These are phyloP conservation scores for Diachasma alloeum DNA, from an alignment of 1,140 invertebrate species.

Conservation along the genomic window DNA sequence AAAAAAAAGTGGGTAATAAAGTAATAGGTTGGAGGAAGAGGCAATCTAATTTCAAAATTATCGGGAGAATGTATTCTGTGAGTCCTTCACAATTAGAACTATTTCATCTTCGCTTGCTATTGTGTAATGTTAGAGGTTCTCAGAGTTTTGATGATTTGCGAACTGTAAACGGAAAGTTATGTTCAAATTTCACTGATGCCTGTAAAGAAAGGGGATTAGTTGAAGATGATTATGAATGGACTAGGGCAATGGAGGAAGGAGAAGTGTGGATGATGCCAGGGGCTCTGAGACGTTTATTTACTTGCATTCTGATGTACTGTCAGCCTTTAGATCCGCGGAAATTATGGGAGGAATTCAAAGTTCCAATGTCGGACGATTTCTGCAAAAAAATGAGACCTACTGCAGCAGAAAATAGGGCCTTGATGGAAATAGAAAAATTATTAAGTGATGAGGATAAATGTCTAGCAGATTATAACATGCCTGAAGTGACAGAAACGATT, in stretches of 20 bases:
- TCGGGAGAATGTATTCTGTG: too few relatives aligned
- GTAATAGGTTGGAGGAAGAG: background rate
- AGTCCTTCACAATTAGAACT: too few relatives aligned
- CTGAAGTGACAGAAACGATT: background rate
- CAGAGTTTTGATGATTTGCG: too few relatives aligned
- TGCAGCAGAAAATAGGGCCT: background rate
- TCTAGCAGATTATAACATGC: background rate
- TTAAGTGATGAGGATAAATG: background rate
- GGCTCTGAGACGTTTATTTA: constrained; percentile 13
- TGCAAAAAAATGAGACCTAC: background rate
- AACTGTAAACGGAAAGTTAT: constrained; percentile 14
- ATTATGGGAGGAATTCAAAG: too few relatives aligned
- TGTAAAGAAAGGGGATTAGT: constrained; percentile 18
- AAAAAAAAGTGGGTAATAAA: background rate
- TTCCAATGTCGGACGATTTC: constrained; percentile 22
- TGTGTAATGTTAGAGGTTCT: too few relatives aligned
- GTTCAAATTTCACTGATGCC: constrained; percentile 6
- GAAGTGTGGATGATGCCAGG: constrained; percentile 27
- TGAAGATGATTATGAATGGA: too few relatives aligned
- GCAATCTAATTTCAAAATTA: background rate
- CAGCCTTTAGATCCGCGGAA: constrained; percentile 9
- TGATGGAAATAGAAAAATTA: background rate
- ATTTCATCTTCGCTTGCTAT: too few relatives aligned
- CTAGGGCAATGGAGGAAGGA: constrained; percentile 16
- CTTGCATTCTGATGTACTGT: constrained; percentile 13